Evolutionary conservation across 1,140 invertebrate genomes (phyloP), one percentile per base, ranked within the genome.

Genomic region (Oncopeltus fasciatus): DNA sequence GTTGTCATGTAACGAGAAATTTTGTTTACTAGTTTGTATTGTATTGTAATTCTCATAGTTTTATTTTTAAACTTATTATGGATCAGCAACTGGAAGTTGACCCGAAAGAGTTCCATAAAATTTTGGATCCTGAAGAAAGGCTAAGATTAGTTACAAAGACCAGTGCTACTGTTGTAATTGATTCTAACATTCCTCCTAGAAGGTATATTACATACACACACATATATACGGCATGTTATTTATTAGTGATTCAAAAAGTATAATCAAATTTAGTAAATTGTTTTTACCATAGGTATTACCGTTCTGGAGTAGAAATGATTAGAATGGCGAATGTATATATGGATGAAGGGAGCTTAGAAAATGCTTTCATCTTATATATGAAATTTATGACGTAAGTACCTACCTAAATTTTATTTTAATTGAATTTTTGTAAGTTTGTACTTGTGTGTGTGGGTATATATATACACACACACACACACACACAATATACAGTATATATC

Each of bases 291-390:
- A 90, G 87, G 68, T 90, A 89, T 74, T 89, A 83, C 70, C 78
- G 90, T 59, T 90, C 90, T 51, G 91, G 91, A 16, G 72, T 84
- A 31, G 89, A 95, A 80, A 87, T 97, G 84, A 81, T 94, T 46
- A 77, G 87, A 71, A 92, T 92, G 85, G 92, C 90, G 14, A 86
- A 90, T 73, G 84, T 92, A 18, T 95, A 95, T 72, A 75, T 83
- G 62, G 81, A 86, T 61, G 92, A 96, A 74, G 85, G 85, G 29
- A 85, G 85, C 70, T 76, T 88, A 14, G 92, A 95, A 75, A 85
- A 86, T 76, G 91, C 91, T 11, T 96, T 89, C 73, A 83, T 90
- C 67, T 73, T 96, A 2, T 96, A 94, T 69, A 83, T 92, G 74
- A 90, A 92, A 73, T 96, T 89, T 76, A 88, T 95, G 75, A 93